Evolutionary conservation across 2,113 vertebrate genomes (phyloP), one percentile per base, ranked within the genome.

Genomic region (Pheucticus melanocephalus): DNA sequence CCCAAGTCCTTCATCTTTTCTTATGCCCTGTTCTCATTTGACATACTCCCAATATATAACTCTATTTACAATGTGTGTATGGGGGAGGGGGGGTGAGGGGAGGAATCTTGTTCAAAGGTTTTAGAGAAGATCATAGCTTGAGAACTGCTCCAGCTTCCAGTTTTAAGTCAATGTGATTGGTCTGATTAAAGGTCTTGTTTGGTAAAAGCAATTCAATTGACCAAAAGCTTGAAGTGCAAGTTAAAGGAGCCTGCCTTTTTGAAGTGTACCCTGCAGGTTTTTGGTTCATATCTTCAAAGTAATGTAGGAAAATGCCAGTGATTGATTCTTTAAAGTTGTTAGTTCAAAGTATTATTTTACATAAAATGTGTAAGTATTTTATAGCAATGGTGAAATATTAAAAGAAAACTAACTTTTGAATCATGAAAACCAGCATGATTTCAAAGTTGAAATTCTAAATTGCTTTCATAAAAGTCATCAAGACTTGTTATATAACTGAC

Each of bases 291-390:
- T 95, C 97, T 97, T 98, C 97, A 85, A 92, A 97, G 97, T 92
- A 95, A 96, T 84, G 93, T 94, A 94, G 93, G 94, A 92, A 97
- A 96, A 97, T 91, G 95, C 91, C 87, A 97, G 94, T 89, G 96
- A 97, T 95, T 97, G 96, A 97, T 97, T 97, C 97, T 98, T 98
- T 98, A 97, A 97, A 97, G 96, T 98, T 94, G 97, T 94, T 97
- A 97, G 95, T 98, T 98, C 98, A 98, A 98, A 98, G 96, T 96
- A 91, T 94, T 97, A 97, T 97, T 98, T 98, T 97, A 97, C 97
- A 98, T 97, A 96, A 98, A 96, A 96, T 86, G 89, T 97, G 93
- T 97, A 96, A 92, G 95, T 94, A 88, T 96, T 97, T 97, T 95
- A 94, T 75, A 97, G 96, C 93, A 96, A 76, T 47, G 88, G 90